Conservation (phyloP, 2,888 invertebrate species). For the Meteorus colon region DNA sequence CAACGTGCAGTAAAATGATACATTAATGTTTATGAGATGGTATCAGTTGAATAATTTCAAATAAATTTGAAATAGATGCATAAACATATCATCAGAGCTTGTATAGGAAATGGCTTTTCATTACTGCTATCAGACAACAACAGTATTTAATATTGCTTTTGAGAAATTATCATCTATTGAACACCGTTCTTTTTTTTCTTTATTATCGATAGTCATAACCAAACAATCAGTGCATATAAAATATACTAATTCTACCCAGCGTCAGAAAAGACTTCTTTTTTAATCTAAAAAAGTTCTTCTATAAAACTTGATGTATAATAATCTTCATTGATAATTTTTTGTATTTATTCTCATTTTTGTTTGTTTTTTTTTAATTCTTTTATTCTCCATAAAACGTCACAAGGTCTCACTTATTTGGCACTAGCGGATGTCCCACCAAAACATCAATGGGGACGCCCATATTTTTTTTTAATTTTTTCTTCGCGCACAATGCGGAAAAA, state of each 20-base stretch:
- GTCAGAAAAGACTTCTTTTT: constrained; percentile 69
- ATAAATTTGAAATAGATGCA: background rate
- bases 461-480: constrained; percentile 28
- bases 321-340: constrained; percentile 46
- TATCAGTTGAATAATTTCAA: constrained; percentile 1
- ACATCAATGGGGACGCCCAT: constrained; percentile 23
- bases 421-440: constrained; percentile 63
- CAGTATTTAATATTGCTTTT: constrained; percentile 26
- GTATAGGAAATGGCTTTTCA: constrained; percentile 13
- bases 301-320: constrained; percentile 67
- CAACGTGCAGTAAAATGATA: constrained; percentile 26
- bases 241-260: constrained; percentile 73
- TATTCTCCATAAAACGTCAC: constrained; percentile 51
- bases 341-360: constrained; percentile 37
- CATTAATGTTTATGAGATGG: constrained; percentile 19
- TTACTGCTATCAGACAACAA: constrained; percentile 17
- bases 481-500: constrained; percentile 51
- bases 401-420: constrained; percentile 73
- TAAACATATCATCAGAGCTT: constrained; percentile 20
- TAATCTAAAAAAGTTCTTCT: constrained; percentile 69
- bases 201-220: constrained; percentile 71
- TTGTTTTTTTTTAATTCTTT: constrained; percentile 39
- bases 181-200: constrained; percentile 67
- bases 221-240: constrained; percentile 74
- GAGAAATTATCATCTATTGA: constrained; percentile 68